Evolutionary conservation across 1,140 invertebrate species (phyloP).

Genomic region (Caenorhabditis remanei): DNA sequence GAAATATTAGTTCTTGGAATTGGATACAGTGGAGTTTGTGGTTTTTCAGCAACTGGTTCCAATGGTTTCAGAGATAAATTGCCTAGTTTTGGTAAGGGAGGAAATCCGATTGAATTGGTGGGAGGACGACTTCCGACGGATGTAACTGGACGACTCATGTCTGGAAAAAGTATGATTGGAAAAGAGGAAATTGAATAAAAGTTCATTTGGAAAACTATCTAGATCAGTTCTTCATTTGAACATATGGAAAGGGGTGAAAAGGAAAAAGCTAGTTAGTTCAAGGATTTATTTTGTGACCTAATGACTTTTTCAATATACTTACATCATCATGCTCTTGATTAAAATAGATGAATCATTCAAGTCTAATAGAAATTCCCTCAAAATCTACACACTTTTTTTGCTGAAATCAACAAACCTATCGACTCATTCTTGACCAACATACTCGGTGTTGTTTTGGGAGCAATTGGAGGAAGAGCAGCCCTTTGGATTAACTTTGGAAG

Average conservation of each 20-base stretch:
- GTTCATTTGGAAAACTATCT: too few species aligned
- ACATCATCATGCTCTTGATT: too few species aligned
- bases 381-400: too few species aligned
- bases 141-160: constrained; percentile 5
- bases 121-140: constrained; percentile 13
- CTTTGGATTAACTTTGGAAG: constrained; percentile 11
- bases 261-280: too few species aligned
- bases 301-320: too few species aligned
- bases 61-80: not conserved
- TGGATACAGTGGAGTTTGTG: constrained; percentile 35
- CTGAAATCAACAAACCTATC: not conserved
- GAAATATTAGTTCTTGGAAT: constrained; percentile 39
- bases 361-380: too few species aligned
- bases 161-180: constrained; percentile 22
- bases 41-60: constrained; percentile 23
- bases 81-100: constrained; percentile 12
- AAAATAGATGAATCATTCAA: too few species aligned
- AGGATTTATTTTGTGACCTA: too few species aligned
- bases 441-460: constrained; percentile 40
- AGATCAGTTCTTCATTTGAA: too few species aligned
- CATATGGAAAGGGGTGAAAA: too few species aligned
- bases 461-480: constrained; percentile 12
- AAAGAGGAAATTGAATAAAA: not conserved
- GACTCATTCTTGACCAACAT: constrained; percentile 45
- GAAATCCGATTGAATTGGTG: not conserved